Percentiles rank a stretch among this genome's conserved stretches.
phyloP scores from a whole-genome alignment of 1,140 invertebrate species.

The Sitobion miscanthi region DNA sequence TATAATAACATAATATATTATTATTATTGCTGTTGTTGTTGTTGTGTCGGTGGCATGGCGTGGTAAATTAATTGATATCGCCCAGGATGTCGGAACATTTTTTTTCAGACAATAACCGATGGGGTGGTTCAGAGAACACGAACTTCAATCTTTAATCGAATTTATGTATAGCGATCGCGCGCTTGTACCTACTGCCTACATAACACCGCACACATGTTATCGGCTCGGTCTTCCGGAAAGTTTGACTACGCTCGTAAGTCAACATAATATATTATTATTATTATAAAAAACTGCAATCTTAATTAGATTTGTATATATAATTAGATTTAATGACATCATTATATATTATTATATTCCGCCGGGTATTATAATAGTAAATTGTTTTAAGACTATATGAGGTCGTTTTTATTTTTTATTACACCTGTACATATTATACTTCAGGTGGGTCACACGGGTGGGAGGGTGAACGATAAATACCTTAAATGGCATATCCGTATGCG shows the following conservation, averaged over 20 bases:
- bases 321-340: slow-evolving; percentile 9
- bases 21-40: neutral
- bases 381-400: neutral
- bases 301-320: slow-evolving; percentile 20
- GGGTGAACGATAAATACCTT: neutral
- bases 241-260: neutral
- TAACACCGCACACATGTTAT: no score
- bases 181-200: neutral
- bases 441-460: neutral
- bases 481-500: slow-evolving; percentile 28
- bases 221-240: neutral
- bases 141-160: slow-evolving; percentile 27
- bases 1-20: neutral
- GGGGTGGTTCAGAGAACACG: neutral
- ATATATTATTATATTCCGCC: neutral
- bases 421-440: neutral
- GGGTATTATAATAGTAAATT: neutral
- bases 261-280: neutral
- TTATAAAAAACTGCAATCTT: neutral
- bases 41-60: neutral
- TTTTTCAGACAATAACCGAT: slow-evolving; percentile 41
- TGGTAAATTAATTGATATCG: slow-evolving; percentile 53
- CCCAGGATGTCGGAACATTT: slow-evolving; percentile 23
- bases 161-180: neutral
- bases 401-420: slow-evolving; percentile 6